A percentile compares a stretch with the other conserved stretches of the same genome.
phyloP scores from a whole-genome alignment of 2,888 invertebrate species.

The Emmelina monodactyla region DNA sequence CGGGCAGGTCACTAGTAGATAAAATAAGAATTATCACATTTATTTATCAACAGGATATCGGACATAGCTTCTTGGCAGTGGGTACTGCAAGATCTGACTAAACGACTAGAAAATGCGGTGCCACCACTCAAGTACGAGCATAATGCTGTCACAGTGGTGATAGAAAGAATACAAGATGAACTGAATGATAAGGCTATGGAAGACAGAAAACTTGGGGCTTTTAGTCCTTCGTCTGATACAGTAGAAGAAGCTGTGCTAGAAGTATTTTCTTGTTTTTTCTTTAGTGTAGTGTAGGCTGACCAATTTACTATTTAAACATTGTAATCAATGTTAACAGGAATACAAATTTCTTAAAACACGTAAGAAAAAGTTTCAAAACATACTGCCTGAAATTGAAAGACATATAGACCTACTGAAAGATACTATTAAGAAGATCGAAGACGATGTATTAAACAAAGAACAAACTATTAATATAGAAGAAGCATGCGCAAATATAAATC shows the following conservation, averaged over 20 bases:
- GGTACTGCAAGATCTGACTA: constrained; percentile 42
- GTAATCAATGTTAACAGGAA: constrained; percentile 26
- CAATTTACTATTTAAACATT: not conserved
- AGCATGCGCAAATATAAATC: constrained; percentile 23
- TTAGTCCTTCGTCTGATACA: constrained; percentile 32
- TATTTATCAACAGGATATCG: too few relatives aligned
- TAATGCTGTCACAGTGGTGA: constrained; percentile 37
- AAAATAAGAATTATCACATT: too few relatives aligned
- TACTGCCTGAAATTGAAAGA: constrained; percentile 29
- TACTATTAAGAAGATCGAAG: constrained; percentile 31
- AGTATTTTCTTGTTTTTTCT: not conserved
- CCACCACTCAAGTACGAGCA: constrained; percentile 34
- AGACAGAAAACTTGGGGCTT: constrained; percentile 33
- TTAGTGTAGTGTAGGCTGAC: not conserved
- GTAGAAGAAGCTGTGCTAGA: constrained; percentile 31
- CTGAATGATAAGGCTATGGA: constrained; percentile 26
- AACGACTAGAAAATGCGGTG: constrained; percentile 36
- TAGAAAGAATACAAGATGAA: constrained; percentile 33
- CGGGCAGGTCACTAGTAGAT: too few relatives aligned
- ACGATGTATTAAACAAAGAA: constrained; percentile 34
- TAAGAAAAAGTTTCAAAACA: constrained; percentile 36
- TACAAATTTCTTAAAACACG: constrained; percentile 35
- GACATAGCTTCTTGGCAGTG: constrained; percentile 51
- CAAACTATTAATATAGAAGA: constrained; percentile 37
- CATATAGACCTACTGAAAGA: constrained; percentile 26